Evolutionary conservation across 2,113 vertebrate genomes (phyloP), one percentile per base, ranked within the genome.

Genomic region (Microcebus tavaratra): DNA sequence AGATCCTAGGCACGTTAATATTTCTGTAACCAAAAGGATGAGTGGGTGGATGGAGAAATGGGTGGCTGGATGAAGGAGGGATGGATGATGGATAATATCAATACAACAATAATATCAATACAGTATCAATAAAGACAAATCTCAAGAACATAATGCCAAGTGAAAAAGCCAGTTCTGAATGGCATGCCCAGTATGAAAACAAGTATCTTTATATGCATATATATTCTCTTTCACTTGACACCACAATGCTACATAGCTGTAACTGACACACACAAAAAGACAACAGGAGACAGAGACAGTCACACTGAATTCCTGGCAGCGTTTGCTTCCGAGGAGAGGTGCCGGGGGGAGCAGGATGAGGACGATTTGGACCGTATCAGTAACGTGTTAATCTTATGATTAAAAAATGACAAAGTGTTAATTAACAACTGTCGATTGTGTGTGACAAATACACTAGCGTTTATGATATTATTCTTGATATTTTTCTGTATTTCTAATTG

Each of bases 201-300:
- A 18, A 53, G 50, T 13, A 57, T 5, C 1, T 61, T 15, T 61
- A 25, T 61, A 61, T 45, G 42, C 42, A 1, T 45, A 3, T 29
- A 34, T 42, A 10, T 13, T 21, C n/a, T 27, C 50, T 57, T 34
- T 42, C 15, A 79, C 21, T 13, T 31, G 61, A 42, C 5, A 8
- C 1, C 11, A 36, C 21, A 6, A 11, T 0, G 15, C 34, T 42
- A 3, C 0, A 2, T 0, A 27, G 63, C 2, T 29, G 13, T 17
- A 42, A 39, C 42, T 27, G n/a, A n/a, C 0, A 12, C 0, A 9
- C 13, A 45, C 0, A 31, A 48, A 55, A 20, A 57, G 6, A 48
- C 8, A 1, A 3, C 21, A 11, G 20, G 18, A 53, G 68, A 75
- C 21, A 2, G 59, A 23, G 57, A 23, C 9, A 6, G 2, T 68